These are phyloP conservation scores for Hymenopus coronatus DNA, from an alignment of 2,888 invertebrate species.

Conservation along the genomic window DNA sequence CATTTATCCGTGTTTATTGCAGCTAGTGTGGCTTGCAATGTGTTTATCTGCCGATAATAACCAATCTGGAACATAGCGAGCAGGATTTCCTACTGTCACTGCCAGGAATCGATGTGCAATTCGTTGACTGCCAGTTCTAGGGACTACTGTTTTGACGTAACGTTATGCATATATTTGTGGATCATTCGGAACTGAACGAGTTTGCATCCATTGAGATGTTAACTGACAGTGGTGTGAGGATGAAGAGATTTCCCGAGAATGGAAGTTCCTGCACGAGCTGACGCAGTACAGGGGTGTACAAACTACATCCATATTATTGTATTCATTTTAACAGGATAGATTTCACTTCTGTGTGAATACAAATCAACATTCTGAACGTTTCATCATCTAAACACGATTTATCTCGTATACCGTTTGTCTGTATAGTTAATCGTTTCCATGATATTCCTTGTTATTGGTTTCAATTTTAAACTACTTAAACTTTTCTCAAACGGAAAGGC, in stretches of 20 bases:
- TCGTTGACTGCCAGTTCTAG: background rate
- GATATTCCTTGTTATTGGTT: too few species aligned
- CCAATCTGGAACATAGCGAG: background rate
- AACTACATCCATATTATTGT: background rate
- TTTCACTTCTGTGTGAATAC: too few species aligned
- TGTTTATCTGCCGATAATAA: background rate
- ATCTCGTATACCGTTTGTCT: too few species aligned
- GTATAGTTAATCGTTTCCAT: too few species aligned
- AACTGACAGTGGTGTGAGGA: background rate
- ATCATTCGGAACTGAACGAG: background rate
- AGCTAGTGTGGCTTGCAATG: background rate
- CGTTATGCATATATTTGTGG: background rate
- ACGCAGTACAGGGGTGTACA: background rate
- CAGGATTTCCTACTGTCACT: background rate
- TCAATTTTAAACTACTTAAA: too few species aligned
- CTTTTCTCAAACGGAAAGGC: too few species aligned
- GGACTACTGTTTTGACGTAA: background rate
- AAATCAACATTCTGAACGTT: too few species aligned
- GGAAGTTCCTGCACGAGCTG: background rate
- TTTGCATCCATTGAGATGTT: background rate
- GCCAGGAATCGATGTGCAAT: background rate
- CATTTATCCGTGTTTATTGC: background rate
- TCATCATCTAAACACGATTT: too few species aligned
- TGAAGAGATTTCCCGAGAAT: background rate
- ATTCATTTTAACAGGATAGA: too few species aligned